Base-by-base conservation (phyloP, 1,140 invertebrate genomes). In the Phymastichus coffea region DNA sequence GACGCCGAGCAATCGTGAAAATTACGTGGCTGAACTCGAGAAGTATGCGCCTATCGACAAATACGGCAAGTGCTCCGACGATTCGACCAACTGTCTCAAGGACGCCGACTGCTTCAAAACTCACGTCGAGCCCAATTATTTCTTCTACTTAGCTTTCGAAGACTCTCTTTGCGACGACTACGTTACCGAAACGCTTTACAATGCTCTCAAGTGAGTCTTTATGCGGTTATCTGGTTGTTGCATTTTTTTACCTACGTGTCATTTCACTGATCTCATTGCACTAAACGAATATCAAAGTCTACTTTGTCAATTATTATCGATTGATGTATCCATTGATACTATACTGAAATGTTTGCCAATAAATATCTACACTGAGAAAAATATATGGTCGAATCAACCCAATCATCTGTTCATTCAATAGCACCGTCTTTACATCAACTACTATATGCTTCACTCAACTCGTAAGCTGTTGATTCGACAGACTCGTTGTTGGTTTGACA, bases 91-190 rank as follows among this genome's bases (percentile, higher is more conserved):
- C 4, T 84, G 82, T 68, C 43, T 70, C 0, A 55, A 43, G 2
- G 51, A 73, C 4, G 26, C 67, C 4, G 65, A 77, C 20, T 84
- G 82, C 53, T 78, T 79, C 40, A 57, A 72, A n/a, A 66, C 70
- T 7, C 51, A 86, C 4, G 62, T 72, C 17, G 74, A 76, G 25
- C 66, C 69, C 0, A 63, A 80, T 28, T 88, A 89, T 70, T 84
- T 83, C 64, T 89, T 89, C 65, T 89, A 88, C 69, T 70, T 89
- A 23, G 81, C 87, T 0, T 88, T 89, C 56, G 87, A 89, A 69
- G 89, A 89, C 69, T 81, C 83, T 22, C 72, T 82, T 14, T 79
- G 78, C 63, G 71, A 76, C 33, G 85, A 87, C 70, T 88, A 88
- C 70, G 80, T 86, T 19, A 87, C 86, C 1, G 86, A 88, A 65